phyloP scores from a whole-genome alignment of 2,797 vertebrate species.

The Cygnus olor region DNA sequence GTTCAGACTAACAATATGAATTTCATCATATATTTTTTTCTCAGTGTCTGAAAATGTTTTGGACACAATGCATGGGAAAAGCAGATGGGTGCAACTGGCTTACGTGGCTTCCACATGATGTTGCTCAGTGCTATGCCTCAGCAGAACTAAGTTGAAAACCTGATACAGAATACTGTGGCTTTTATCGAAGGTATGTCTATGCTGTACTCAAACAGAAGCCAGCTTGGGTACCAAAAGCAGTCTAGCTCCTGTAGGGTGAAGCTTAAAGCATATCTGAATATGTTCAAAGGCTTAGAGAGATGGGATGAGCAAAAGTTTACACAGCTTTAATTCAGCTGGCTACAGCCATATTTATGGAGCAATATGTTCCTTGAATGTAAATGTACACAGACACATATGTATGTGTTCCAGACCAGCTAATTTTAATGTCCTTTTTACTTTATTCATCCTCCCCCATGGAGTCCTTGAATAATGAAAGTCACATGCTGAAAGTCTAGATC shows the following conservation, averaged over 20 bases:
- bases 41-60: not conserved
- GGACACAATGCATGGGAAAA: accelerated
- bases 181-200: not conserved
- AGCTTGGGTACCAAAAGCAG: not conserved
- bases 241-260: not conserved
- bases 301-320: not conserved
- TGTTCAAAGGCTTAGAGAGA: not conserved
- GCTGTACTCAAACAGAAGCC: not conserved
- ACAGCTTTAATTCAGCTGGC: not conserved
- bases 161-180: not conserved
- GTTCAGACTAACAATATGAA: not conserved
- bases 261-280: not conserved
- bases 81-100: not conserved
- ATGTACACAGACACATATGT: not conserved
- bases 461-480: not conserved
- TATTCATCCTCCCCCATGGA: not conserved
- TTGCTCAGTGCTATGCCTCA: not conserved
- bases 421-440: not conserved
- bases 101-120: not conserved
- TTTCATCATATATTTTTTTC: not conserved
- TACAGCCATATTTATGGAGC: not conserved
- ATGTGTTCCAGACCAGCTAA: not conserved
- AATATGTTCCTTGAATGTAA: not conserved
- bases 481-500: not conserved
- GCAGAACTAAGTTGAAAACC: not conserved